Evolutionary conservation across 1,140 invertebrate species (phyloP), one percentile per base, ranked within the genome.

Genomic region (Pseudomyrmex gracilis): DNA sequence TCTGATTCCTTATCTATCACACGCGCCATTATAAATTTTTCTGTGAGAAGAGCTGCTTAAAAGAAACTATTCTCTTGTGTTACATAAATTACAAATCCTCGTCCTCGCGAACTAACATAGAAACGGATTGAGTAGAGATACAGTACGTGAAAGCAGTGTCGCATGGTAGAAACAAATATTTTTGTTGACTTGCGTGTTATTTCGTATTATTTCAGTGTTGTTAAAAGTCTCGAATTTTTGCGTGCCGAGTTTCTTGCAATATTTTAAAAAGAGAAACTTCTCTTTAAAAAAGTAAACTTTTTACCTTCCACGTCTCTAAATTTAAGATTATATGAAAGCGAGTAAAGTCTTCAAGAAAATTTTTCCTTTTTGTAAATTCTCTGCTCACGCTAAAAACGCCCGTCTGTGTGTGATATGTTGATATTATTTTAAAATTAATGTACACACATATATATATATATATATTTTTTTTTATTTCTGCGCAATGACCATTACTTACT

Each of bases 1-100:
- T 70, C 53, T 22, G 76, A 80, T 80, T 80, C 60, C 76, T 80
- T 80, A 80, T 80, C 76, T 80, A 60, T 80, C 43, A 34, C 22
- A 49, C 15, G 15, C n/a, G 15, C n/a, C 45, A 80, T 80, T 71
- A 80, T 80, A n/a, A 68, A 70, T 80, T 70, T 71, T 80, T 60
- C 51, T 58, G 66, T 12, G 12, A 58, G 43, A 57, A 22, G 51
- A 78, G 64, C 17, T 24, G 3, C 22, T 60, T 70, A 58, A 80
- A 70, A 34, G 53, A 60, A 58, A 70, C 17, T 78, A 78, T 68
- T 78, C 66, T 58, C 10, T 47, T 43, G 12, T 17, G 20, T 66
- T 80, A 24, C n/a, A 24, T 80, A 71, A 58, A 70, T 58, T 71
- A 58, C 57, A 80, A 70, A 71, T 66, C 13, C 8, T 53, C 13